Evolutionary conservation across 2,888 invertebrate species (phyloP).

Genomic region (Drosophila infuscata): DNA sequence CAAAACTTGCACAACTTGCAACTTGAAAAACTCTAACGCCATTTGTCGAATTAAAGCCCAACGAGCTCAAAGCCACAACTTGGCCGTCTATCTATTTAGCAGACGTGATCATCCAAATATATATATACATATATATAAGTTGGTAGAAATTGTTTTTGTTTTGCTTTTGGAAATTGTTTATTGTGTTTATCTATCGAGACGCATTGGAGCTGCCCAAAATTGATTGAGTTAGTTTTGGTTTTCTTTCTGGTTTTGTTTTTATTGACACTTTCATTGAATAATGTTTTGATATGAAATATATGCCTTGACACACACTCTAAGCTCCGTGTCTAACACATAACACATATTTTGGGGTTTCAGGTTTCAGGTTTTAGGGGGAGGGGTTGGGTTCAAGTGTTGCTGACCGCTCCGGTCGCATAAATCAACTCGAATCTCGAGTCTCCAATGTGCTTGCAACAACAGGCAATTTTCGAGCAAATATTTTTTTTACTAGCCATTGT

Average conservation of each 20-base stretch:
- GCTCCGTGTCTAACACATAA: constrained; percentile 13
- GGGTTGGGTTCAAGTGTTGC: constrained; percentile 55
- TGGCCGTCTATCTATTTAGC: constrained; percentile 2
- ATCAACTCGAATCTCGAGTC: constrained; percentile 56
- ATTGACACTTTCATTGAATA: constrained; percentile 79
- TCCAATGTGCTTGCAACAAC: constrained; percentile 58
- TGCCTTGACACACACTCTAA: constrained; percentile 47
- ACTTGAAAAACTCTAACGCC: constrained; percentile 12
- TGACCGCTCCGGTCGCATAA: constrained; percentile 70
- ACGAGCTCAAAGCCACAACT: constrained; percentile 29
- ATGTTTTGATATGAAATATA: constrained; percentile 63
- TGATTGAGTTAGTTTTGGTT: constrained; percentile 67
- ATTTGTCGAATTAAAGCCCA: constrained; percentile 32
- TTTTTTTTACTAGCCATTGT: constrained; percentile 63
- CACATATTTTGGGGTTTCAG: constrained; percentile 3
- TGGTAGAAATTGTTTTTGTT: constrained; percentile 25
- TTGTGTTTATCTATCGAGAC: constrained; percentile 60
- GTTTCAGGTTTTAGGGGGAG: neutral
- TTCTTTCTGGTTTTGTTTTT: constrained; percentile 35
- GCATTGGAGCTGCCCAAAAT: constrained; percentile 54
- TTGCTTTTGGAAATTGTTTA: constrained; percentile 60
- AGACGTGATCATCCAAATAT: neutral
- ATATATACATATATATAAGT: neutral
- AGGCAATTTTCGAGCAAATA: constrained; percentile 77
- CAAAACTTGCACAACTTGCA: constrained; percentile 5